Conservation (phyloP, 2,113 vertebrate species). For the Scophthalmus maximus region DNA sequence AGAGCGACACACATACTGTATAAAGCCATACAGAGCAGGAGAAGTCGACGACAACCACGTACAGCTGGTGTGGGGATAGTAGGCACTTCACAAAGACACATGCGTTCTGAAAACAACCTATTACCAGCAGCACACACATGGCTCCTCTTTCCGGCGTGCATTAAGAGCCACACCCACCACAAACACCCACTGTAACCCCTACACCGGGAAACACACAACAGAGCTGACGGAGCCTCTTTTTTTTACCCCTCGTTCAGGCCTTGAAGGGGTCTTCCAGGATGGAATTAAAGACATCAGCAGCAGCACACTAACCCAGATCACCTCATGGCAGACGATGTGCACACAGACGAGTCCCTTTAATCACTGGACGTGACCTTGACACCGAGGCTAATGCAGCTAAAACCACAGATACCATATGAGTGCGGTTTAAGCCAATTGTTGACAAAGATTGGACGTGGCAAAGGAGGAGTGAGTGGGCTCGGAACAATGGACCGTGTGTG, state of each 20-base stretch:
- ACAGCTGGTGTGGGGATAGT: constrained; percentile 30
- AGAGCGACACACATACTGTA: constrained; percentile 49
- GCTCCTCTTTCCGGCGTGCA: constrained; percentile 51
- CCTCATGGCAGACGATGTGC: constrained; percentile 8
- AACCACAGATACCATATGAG: constrained; percentile 26
- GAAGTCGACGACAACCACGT: constrained; percentile 35
- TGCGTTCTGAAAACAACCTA: constrained; percentile 12
- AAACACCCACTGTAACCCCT: constrained; percentile 39
- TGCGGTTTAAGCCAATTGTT: constrained; percentile 54
- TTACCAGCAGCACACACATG: constrained; percentile 63
- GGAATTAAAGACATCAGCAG: constrained; percentile 35
- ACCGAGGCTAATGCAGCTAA: constrained; percentile 47
- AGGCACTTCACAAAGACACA: constrained; percentile 36
- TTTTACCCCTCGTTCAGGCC: constrained; percentile 21
- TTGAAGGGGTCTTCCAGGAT: constrained; percentile 34
- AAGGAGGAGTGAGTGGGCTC: constrained; percentile 2
- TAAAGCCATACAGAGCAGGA: constrained; percentile 2
- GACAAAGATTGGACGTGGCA: constrained; percentile 34
- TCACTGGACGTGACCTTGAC: constrained; percentile 56
- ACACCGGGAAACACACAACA: constrained; percentile 33
- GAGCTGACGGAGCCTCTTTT: constrained; percentile 25
- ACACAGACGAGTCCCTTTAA: constrained; percentile 58
- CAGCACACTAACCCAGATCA: constrained; percentile 3
- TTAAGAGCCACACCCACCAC: constrained; percentile 58
- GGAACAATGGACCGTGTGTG: constrained; percentile 24